Evolutionary conservation across 2,797 vertebrate genomes (phyloP), one percentile per base, ranked within the genome.

Genomic region (Enteromius mattozi): DNA sequence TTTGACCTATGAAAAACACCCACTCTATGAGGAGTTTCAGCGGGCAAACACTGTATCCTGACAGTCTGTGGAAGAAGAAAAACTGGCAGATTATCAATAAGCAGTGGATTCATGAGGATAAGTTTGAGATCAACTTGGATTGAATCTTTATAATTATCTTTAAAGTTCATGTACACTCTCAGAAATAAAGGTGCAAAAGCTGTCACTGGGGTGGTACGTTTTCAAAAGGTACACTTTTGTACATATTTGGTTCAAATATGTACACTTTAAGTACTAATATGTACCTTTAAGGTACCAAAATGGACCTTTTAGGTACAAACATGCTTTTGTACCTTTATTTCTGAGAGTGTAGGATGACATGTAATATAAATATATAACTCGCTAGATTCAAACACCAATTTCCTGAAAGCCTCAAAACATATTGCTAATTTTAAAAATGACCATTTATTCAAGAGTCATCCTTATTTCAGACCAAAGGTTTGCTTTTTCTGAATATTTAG

Each of bases 401-500:
- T 42, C n/a, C 61, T 27, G 51, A 69, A 40, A 24, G 3, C 47
- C 27, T 80, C 27, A 80, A 59, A 82, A 61, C n/a, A 3, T 81
- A n/a, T 21, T 8, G 30, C 45, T 63, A 24, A 66, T 16, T 45
- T 37, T 47, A 69, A 3, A 54, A 77, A 24, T 47, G 42, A 47
- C 16, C 4, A 0, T 33, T 70, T 10, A 71, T 85, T 35, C 16
- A 30, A 54, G 16, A 82, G 10, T 74, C 3, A 80, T 81, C 0
- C 37, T 78, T 74, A 6, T 78, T 82, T 74, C 12, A 80, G 65
- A 80, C 27, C 40, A 79, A 42, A 1, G 59, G 42, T 76, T 80
- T 85, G 65, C 61, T 37, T 87, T 37, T 33, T 27, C 24, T 66
- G 89, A 82, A 13, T 27, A 82, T 87, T 86, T 80, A 80, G 68